Percentiles rank a stretch among this genome's conserved stretches.
phyloP scores from a whole-genome alignment of 1,140 invertebrate genomes.

The Aphelenchoides avenae region DNA sequence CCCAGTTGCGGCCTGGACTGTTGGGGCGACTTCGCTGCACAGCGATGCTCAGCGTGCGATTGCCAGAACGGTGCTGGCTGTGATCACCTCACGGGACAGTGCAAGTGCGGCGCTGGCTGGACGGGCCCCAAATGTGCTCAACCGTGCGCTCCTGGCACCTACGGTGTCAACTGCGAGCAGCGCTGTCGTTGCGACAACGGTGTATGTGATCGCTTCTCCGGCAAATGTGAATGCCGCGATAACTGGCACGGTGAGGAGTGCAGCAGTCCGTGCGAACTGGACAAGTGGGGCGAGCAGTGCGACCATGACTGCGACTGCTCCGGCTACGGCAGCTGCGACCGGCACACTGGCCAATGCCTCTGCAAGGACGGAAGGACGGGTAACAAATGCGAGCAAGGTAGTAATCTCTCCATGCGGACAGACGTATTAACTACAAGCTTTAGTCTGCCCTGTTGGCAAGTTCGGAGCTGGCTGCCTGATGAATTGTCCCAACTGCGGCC shows the following conservation, averaged over 20 bases:
- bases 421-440: constrained; percentile 5
- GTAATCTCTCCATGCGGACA: not conserved
- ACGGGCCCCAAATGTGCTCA: constrained; percentile 62
- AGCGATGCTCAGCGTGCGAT: constrained; percentile 72
- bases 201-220: constrained; percentile 72
- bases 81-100: constrained; percentile 74
- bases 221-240: constrained; percentile 78
- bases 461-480: constrained; percentile 64
- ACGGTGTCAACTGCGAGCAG: constrained; percentile 54
- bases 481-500: constrained; percentile 80
- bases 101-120: constrained; percentile 77
- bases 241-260: constrained; percentile 73
- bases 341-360: constrained; percentile 53
- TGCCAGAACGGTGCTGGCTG: constrained; percentile 85
- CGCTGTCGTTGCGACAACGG: constrained; percentile 83
- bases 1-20: constrained; percentile 55
- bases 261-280: constrained; percentile 34
- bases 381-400: constrained; percentile 50
- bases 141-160: constrained; percentile 57
- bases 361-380: constrained; percentile 55
- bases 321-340: constrained; percentile 45
- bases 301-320: constrained; percentile 49
- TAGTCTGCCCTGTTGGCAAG: constrained; percentile 72
- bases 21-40: constrained; percentile 27
- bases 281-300: constrained; percentile 47